These are phyloP conservation scores for Falco cherrug DNA, from an alignment of 2,797 vertebrate genomes.

Conservation along the genomic window DNA sequence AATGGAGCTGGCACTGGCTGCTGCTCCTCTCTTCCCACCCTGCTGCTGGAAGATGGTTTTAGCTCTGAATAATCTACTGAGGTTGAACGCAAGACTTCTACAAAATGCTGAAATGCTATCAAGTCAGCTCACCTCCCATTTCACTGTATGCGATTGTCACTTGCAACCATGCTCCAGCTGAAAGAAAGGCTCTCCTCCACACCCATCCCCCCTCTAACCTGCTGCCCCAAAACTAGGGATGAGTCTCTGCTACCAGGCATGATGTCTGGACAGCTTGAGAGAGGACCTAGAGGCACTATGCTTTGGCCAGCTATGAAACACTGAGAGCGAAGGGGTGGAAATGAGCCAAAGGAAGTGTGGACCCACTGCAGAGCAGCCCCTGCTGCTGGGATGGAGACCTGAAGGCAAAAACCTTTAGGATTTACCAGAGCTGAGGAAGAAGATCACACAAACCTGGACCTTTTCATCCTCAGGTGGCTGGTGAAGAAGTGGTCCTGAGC, in stretches of 20 bases:
- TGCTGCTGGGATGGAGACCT: background rate
- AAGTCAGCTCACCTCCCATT: background rate
- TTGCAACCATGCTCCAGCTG: background rate
- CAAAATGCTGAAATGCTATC: background rate
- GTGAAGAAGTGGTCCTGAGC: background rate
- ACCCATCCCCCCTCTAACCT: accelerated
- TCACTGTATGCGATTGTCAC: background rate
- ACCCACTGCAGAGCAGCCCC: accelerated
- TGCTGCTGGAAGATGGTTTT: background rate
- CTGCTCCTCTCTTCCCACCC: background rate
- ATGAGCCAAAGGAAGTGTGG: background rate
- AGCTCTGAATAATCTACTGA: background rate
- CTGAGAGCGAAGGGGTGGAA: background rate
- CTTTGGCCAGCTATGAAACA: background rate
- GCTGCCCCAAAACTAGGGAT: background rate
- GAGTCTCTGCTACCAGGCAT: background rate
- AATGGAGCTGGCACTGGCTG: background rate
- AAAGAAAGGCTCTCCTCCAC: background rate
- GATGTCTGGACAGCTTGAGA: background rate
- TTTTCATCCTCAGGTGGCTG: background rate
- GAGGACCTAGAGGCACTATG: background rate
- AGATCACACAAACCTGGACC: background rate
- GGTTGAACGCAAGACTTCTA: background rate
- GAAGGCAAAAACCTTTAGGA: background rate
- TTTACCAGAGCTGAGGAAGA: background rate